phyloP scores from a whole-genome alignment of 1,140 invertebrate species.

The Pogonomyrmex barbatus region DNA sequence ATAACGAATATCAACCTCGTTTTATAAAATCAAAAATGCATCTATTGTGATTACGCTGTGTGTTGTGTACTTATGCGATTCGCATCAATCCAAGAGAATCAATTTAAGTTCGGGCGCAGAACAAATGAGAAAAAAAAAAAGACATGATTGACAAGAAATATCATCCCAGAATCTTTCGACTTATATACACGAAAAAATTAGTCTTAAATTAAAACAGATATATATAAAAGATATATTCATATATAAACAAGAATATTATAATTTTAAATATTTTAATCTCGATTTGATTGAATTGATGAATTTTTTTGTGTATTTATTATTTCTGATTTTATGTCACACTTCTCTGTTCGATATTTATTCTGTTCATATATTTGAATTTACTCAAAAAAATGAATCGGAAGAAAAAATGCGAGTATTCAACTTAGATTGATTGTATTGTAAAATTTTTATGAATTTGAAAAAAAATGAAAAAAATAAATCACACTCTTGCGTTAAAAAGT shows the following conservation, averaged over 20 bases:
- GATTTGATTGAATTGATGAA: too few relatives aligned
- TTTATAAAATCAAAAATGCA: constrained; percentile 23
- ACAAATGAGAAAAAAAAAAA: constrained; percentile 48
- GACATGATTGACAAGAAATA: constrained; percentile 1
- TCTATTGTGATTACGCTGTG: constrained; percentile 56
- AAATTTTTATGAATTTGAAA: neutral
- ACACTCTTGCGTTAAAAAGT: neutral
- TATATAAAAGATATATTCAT: too few relatives aligned
- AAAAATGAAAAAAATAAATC: neutral
- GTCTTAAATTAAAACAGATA: too few relatives aligned
- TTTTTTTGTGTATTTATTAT: too few relatives aligned
- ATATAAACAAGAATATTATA: too few relatives aligned
- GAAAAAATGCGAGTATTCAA: neutral
- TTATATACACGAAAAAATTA: neutral
- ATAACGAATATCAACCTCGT: constrained; percentile 15
- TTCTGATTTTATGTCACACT: neutral
- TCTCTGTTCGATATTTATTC: neutral
- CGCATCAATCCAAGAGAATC: constrained; percentile 69
- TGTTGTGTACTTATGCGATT: constrained; percentile 16
- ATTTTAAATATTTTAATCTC: too few relatives aligned
- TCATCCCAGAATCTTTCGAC: neutral
- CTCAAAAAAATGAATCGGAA: neutral
- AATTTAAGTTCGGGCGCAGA: constrained; percentile 70
- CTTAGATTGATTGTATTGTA: neutral
- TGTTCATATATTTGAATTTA: neutral